A percentile compares a stretch with the other conserved stretches of the same genome.
Evolutionary conservation across 2,888 invertebrate genomes (phyloP).

Genomic region (Sipha maydis): DNA sequence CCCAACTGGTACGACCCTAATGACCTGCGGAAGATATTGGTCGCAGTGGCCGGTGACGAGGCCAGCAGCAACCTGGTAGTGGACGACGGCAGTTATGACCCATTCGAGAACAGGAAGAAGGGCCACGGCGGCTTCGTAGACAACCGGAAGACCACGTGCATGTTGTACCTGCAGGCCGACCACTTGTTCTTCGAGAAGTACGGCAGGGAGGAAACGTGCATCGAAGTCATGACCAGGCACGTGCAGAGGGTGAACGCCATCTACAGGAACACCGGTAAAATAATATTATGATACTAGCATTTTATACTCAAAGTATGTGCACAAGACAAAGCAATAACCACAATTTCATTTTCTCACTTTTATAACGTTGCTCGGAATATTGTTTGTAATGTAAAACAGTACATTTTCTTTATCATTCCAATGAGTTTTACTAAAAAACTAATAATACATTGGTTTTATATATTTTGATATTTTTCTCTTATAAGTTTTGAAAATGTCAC

Average conservation of each 20-base stretch:
- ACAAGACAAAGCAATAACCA: too few relatives aligned
- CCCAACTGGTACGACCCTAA: conserved; percentile 77
- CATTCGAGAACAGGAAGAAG: conserved; percentile 66
- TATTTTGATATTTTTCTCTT: too few relatives aligned
- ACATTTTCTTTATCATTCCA: too few relatives aligned
- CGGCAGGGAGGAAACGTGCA: conserved; percentile 92
- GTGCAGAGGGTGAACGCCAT: conserved; percentile 93
- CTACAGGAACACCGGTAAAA: conserved; percentile 82
- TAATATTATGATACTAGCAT: too few relatives aligned
- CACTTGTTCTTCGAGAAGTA: conserved; percentile 96
- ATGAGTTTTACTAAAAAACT: too few relatives aligned
- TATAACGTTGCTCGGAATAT: too few relatives aligned
- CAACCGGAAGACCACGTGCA: conserved; percentile 91
- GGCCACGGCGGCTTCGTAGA: conserved; percentile 75
- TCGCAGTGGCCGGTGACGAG: conserved; percentile 66
- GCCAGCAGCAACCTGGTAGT: conserved; percentile 65
- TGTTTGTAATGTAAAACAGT: too few relatives aligned
- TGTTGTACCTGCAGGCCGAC: conserved; percentile 94
- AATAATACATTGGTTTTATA: too few relatives aligned
- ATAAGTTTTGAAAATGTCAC: too few relatives aligned
- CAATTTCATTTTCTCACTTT: too few relatives aligned
- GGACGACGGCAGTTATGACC: conserved; percentile 53
- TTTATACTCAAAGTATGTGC: too few relatives aligned
- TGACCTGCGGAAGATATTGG: conserved; percentile 66
- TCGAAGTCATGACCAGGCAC: conserved; percentile 93